Conservation (phyloP, 37 sponge, comb jelly and placozoan genomes). For the Mnemiopsis leidyi region DNA sequence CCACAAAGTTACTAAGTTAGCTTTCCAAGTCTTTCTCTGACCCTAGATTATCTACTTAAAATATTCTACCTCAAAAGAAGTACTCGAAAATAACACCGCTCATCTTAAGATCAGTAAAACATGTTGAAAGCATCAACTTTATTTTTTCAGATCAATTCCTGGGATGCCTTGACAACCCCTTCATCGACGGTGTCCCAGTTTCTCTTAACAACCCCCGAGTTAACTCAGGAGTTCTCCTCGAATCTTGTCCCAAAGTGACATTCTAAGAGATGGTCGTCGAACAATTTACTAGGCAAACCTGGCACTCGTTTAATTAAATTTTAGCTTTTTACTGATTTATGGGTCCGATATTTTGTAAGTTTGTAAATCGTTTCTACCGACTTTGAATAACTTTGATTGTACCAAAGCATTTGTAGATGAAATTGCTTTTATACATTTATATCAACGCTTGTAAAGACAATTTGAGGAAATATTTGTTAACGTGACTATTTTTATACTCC, state of each 20-base stretch:
- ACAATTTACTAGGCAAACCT: too few species aligned
- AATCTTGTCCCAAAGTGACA: background rate
- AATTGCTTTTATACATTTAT: background rate
- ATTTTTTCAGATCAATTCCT: background rate
- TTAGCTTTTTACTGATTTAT: background rate
- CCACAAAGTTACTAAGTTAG: too few species aligned
- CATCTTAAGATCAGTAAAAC: too few species aligned
- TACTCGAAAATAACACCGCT: too few species aligned
- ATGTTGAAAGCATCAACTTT: too few species aligned
- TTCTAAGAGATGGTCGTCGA: too few species aligned
- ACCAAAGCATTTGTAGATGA: background rate
- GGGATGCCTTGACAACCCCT: background rate
- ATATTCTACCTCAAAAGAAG: too few species aligned
- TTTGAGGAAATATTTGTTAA: background rate
- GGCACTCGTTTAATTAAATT: background rate
- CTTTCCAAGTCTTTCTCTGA: too few species aligned
- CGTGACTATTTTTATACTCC: background rate
- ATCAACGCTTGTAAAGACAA: background rate
- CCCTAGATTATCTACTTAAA: too few species aligned
- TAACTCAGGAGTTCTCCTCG: background rate
- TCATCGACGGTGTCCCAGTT: background rate
- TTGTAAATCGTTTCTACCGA: background rate
- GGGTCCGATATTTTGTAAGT: background rate
- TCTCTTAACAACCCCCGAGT: background rate
- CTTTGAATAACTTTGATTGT: background rate